phyloP scores from a whole-genome alignment of 2,797 vertebrate genomes.

The Mus caroli region DNA sequence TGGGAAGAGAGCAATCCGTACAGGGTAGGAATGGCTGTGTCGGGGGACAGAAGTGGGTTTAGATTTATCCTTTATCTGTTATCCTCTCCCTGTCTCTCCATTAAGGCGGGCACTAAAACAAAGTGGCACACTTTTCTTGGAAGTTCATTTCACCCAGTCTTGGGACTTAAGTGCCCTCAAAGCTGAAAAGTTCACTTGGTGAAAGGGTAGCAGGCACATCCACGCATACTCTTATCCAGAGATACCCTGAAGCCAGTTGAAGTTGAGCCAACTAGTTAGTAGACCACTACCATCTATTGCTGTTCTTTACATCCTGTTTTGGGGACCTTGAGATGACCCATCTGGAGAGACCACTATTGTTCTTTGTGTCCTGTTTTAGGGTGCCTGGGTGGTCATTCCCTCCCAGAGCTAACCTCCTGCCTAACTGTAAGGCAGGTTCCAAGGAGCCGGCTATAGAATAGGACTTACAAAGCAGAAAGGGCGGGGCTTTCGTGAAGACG shows the following conservation, averaged over 20 bases:
- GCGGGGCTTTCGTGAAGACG: neutral
- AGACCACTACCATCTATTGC: neutral
- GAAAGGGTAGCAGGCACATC: neutral
- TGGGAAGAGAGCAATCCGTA: neutral
- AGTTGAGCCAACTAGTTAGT: neutral
- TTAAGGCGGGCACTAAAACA: neutral
- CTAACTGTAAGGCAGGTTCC: neutral
- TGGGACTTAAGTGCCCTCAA: neutral
- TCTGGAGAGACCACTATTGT: neutral
- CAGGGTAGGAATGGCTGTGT: neutral
- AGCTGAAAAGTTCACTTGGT: neutral
- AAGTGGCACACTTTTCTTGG: neutral
- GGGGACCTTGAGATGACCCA: neutral
- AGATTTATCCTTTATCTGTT: neutral
- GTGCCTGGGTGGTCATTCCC: neutral
- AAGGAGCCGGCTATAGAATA: no score
- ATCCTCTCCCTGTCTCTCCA: neutral
- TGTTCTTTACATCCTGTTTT: neutral
- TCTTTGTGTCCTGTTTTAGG: neutral
- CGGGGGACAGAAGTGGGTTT: neutral
- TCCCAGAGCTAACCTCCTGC: neutral
- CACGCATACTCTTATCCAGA: neutral
- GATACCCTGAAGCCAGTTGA: neutral
- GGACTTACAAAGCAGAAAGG: neutral
- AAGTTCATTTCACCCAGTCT: neutral